Base-by-base conservation (phyloP, 2,113 vertebrate genomes). In the Cervus canadensis region DNA sequence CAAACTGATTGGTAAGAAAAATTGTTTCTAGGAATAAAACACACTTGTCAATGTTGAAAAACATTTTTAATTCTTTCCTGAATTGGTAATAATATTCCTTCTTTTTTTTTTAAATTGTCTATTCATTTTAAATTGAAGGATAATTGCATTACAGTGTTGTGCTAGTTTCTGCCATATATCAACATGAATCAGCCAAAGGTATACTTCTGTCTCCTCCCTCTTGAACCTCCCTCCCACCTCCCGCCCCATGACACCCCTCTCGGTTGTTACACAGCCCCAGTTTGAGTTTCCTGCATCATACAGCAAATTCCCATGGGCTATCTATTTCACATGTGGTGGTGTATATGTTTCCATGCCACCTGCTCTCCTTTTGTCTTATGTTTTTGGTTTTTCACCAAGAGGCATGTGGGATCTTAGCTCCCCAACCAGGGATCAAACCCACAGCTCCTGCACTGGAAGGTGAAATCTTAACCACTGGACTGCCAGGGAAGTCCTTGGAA, bases 21-120 rank as follows among this genome's bases (percentile, higher is more conserved):
- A 84, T 87, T 78, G 11, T 92, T 94, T 87, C 45, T 74, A 45
- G 54, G 19, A 83, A 59, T 78, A 96, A 87, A 60, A 86, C 28
- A 15, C 7, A 84, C 9, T 83, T 71, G 21, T 60, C 23, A 56
- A 3, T 89, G 30, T 74, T 79, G 23, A 87, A 64, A 40, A 74
- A 6, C 1, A 40, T 13, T 1, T 74, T 40, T 12, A 71, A 40
- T 36, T 74, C 9, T 74, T 74, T 74, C 40, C 13, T 40, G 21
- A 74, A 40, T 74, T 74, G 19, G 10, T 74, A 40, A 74, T 36
- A 74, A 74, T 23, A 74, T 74, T 40, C 36, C 9, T 71, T 74
- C 19, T 36, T 17, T 21, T 71, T 71, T 40, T 40, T 67, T 67
- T 11, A 0, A 30, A 36, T 5, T 67, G 8, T 36, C n/a, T 67